A percentile compares a stretch with the other conserved stretches of the same genome.
Evolutionary conservation across 1,140 invertebrate species (phyloP).

Genomic region (Heliconius hewitsoni): DNA sequence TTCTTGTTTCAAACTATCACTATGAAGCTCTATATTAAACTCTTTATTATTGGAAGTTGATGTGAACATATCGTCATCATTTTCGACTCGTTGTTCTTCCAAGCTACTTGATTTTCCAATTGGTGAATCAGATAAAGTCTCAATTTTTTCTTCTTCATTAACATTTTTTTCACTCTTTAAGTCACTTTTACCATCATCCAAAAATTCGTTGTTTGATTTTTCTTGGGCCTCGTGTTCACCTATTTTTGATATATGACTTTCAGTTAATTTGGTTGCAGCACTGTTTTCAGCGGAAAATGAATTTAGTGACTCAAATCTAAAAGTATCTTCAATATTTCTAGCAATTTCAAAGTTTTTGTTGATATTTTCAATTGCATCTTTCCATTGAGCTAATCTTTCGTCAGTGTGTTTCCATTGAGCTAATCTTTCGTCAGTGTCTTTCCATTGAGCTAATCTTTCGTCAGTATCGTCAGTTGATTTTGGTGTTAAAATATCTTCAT

Average conservation of each 20-base stretch:
- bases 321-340: constrained; percentile 65
- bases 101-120: constrained; percentile 1
- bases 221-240: neutral
- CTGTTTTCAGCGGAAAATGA: neutral
- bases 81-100: neutral
- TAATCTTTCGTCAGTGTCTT: constrained; percentile 54
- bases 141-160: neutral
- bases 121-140: neutral
- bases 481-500: constrained; percentile 36
- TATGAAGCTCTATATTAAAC: constrained; percentile 39
- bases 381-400: constrained; percentile 63
- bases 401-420: constrained; percentile 60
- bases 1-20: constrained; percentile 40
- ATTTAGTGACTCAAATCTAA: constrained; percentile 40
- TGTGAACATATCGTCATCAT: constrained; percentile 36
- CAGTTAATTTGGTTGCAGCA: neutral
- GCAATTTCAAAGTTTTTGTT: constrained; percentile 59
- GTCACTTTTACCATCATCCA: neutral
- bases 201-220: neutral
- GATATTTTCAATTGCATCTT: constrained; percentile 56
- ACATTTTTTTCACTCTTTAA: neutral
- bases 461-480: constrained; percentile 41
- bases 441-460: constrained; percentile 63
- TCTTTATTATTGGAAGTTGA: constrained; percentile 41
- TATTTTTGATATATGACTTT: neutral